Evolutionary conservation across 2,113 vertebrate species (phyloP).

Genomic region (Zosterops pallidus): DNA sequence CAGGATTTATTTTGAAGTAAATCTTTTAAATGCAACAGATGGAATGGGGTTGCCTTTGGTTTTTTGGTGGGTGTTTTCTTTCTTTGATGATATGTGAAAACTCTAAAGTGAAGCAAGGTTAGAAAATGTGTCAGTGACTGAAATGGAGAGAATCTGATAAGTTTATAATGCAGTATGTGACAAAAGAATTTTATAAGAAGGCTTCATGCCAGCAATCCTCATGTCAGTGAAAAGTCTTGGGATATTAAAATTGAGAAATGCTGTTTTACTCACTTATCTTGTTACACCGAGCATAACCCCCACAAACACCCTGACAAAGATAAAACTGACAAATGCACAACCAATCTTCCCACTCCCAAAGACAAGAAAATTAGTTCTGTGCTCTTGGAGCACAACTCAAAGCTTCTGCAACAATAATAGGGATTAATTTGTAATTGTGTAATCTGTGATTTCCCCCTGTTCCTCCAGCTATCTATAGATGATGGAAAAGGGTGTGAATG

Average conservation of each 20-base stretch:
- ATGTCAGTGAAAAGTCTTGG: background rate
- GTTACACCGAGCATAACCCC: background rate
- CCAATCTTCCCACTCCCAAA: background rate
- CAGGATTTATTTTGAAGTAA: background rate
- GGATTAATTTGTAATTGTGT: conserved; percentile 2
- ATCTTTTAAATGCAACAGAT: background rate
- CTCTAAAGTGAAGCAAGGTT: background rate
- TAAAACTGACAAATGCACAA: background rate
- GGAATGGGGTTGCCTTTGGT: background rate
- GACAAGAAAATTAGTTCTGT: background rate
- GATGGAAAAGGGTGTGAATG: background rate
- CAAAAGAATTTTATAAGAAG: background rate
- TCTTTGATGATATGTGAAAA: background rate
- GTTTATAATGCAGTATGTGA: background rate
- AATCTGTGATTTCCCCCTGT: background rate
- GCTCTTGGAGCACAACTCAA: background rate
- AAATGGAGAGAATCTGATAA: background rate
- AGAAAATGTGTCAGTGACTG: background rate
- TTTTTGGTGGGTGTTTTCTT: background rate
- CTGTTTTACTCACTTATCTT: background rate
- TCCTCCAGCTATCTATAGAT: background rate
- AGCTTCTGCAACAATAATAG: background rate
- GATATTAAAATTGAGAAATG: background rate
- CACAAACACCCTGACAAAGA: background rate
- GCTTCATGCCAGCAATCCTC: background rate